phyloP scores from a whole-genome alignment of 2,888 invertebrate genomes.

The Mythimna albipuncta region DNA sequence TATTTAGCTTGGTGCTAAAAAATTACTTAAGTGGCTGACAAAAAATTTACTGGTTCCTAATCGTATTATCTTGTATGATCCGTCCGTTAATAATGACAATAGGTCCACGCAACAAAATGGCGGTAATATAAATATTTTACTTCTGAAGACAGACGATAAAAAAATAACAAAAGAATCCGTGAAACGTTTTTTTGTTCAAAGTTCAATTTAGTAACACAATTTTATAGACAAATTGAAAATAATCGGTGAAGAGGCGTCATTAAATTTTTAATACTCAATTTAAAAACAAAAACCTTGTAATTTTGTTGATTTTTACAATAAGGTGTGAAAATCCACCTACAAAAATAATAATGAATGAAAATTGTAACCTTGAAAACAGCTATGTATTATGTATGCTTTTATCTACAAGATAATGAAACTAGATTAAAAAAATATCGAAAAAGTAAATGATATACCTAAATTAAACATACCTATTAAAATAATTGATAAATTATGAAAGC shows the following conservation, averaged over 20 bases:
- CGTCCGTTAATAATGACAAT: slow-evolving; percentile 1
- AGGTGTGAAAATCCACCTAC: not conserved
- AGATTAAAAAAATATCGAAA: slow-evolving; percentile 10
- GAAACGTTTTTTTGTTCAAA: slow-evolving; percentile 20
- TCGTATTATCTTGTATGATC: not conserved
- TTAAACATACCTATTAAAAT: not conserved
- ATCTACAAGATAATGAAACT: not conserved
- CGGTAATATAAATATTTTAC: slow-evolving; percentile 28
- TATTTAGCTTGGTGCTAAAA: not conserved
- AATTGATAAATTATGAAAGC: not conserved
- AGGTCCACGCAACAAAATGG: slow-evolving; percentile 10
- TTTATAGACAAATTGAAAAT: slow-evolving; percentile 49
- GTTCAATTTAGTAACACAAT: slow-evolving; percentile 44
- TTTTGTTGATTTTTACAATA: not conserved
- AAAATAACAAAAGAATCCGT: slow-evolving; percentile 50
- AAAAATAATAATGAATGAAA: slow-evolving; percentile 32
- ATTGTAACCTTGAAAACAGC: not conserved
- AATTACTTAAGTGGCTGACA: not conserved
- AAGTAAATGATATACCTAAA: not conserved
- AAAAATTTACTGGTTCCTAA: slow-evolving; percentile 5
- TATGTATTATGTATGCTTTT: not conserved
- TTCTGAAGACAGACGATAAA: slow-evolving; percentile 19
- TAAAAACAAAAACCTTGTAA: not conserved
- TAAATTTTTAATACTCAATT: not conserved
- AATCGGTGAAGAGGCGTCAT: slow-evolving; percentile 16